A percentile compares a stretch with the other conserved stretches of the same genome.
Conservation (phyloP, 23 tunicate genomes). For the Corella eumyota region DNA sequence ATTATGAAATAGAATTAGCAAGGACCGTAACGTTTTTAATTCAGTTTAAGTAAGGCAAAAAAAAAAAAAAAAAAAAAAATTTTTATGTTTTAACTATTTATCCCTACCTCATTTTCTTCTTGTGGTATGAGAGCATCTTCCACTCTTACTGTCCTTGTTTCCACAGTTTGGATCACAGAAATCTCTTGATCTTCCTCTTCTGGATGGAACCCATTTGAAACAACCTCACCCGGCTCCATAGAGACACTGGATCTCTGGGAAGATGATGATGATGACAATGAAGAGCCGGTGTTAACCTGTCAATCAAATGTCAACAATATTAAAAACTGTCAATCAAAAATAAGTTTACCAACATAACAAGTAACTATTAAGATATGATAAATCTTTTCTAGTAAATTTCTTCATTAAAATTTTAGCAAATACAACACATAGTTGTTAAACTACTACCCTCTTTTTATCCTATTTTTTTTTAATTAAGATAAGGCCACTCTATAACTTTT, state of each 20-base stretch:
- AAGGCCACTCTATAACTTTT: too few species aligned
- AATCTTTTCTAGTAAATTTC: too few species aligned
- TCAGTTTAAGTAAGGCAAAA: too few species aligned
- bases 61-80: too few species aligned
- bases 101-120: constrained; percentile 55
- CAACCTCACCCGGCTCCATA: neutral
- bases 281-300: neutral
- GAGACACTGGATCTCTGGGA: neutral
- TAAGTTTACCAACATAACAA: neutral
- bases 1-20: too few species aligned
- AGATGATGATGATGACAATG: constrained; percentile 9
- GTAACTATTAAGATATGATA: too few species aligned
- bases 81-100: neutral
- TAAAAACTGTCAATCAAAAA: too few species aligned
- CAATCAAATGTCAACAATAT: neutral
- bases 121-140: constrained; percentile 78
- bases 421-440: too few species aligned
- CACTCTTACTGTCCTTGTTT: constrained; percentile 75
- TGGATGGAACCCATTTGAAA: constrained; percentile 3
- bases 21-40: too few species aligned
- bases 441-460: too few species aligned
- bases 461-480: too few species aligned
- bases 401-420: too few species aligned
- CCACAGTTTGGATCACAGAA: constrained; percentile 50
- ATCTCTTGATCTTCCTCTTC: constrained; percentile 16